Evolutionary conservation across 1,140 invertebrate genomes (phyloP).

Genomic region (Cardiocondyla obscurior): DNA sequence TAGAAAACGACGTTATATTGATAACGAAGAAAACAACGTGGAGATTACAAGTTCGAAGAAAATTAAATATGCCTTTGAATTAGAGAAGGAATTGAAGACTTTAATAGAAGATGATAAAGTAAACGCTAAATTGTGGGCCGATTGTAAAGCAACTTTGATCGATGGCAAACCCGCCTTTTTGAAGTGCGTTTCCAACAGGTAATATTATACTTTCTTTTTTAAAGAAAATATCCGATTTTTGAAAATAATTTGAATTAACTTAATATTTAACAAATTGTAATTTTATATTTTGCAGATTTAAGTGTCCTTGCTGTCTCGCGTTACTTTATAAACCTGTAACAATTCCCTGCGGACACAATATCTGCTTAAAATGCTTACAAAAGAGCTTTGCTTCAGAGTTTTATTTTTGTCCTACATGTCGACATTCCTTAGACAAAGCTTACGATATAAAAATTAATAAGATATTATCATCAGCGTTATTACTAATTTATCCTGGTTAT

Average conservation of each 20-base stretch:
- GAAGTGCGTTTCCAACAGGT: constrained; percentile 79
- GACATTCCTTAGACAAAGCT: constrained; percentile 85
- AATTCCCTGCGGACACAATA: constrained; percentile 90
- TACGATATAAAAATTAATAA: constrained; percentile 85
- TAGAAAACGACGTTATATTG: constrained; percentile 63
- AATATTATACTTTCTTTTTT: constrained; percentile 30
- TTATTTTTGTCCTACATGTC: constrained; percentile 88
- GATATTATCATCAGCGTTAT: constrained; percentile 84
- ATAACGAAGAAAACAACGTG: constrained; percentile 63
- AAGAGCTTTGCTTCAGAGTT: constrained; percentile 88
- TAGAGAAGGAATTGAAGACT: constrained; percentile 83
- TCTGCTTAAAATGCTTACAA: constrained; percentile 89
- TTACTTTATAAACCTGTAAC: constrained; percentile 90
- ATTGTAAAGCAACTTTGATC: constrained; percentile 82
- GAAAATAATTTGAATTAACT: not conserved
- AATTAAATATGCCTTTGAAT: constrained; percentile 82
- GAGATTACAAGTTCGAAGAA: constrained; percentile 71
- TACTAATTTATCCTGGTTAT: constrained; percentile 87
- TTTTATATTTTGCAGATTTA: constrained; percentile 85
- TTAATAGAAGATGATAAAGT: constrained; percentile 86
- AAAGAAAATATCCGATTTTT: not conserved
- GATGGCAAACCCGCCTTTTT: constrained; percentile 81
- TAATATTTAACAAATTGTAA: constrained; percentile 45
- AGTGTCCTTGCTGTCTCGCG: constrained; percentile 93
- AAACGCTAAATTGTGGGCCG: constrained; percentile 89